Percentiles rank a stretch among this genome's conserved stretches.
These are phyloP conservation scores for Synergus japonicus DNA, from an alignment of 2,888 invertebrate genomes.

Conservation along the genomic window DNA sequence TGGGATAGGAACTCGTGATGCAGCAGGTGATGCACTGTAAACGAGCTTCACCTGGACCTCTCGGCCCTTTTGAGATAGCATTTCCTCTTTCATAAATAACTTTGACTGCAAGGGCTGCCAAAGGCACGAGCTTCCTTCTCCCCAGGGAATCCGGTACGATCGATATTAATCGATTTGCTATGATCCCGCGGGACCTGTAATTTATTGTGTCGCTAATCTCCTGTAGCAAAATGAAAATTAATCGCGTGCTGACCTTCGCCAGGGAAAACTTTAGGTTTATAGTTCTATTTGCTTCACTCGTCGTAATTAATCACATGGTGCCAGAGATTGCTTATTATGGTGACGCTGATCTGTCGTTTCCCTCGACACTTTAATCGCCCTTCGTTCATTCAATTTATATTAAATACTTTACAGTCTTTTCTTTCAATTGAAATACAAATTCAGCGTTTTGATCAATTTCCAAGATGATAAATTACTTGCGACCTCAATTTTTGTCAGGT, in stretches of 20 bases:
- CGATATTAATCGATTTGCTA: constrained; percentile 43
- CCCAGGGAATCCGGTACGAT: constrained; percentile 20
- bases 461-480: background rate
- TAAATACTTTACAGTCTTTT: background rate
- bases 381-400: background rate
- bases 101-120: constrained; percentile 14
- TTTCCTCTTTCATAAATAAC: constrained; percentile 61
- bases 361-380: background rate
- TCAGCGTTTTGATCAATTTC: background rate
- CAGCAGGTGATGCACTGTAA: constrained; percentile 66
- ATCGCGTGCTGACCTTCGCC: constrained; percentile 14
- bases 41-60: constrained; percentile 64
- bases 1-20: constrained; percentile 49
- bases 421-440: background rate
- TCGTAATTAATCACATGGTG: constrained; percentile 22
- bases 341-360: background rate
- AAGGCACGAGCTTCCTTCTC: constrained; percentile 21
- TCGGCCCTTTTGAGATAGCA: constrained; percentile 51
- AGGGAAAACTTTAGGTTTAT: constrained; percentile 10
- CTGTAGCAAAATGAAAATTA: constrained; percentile 17
- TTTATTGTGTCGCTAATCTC: constrained; percentile 43
- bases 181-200: constrained; percentile 37
- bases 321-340: background rate
- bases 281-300: background rate
- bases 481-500: too few species aligned